Conservation (phyloP, 2,797 vertebrate species). For the Pteropus rufus region DNA sequence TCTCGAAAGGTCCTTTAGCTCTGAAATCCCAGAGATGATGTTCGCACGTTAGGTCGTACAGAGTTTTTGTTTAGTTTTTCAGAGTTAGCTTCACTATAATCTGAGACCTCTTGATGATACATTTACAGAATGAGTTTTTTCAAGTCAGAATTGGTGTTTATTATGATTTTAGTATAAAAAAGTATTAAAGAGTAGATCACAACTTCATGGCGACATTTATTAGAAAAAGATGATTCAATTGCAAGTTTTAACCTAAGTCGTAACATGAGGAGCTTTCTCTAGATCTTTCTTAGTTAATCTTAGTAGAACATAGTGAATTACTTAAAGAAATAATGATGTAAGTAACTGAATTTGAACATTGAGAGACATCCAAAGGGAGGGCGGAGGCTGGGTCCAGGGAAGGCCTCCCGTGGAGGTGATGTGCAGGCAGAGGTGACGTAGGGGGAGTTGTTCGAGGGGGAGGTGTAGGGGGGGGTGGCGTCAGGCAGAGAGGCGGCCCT, state of each 20-base stretch:
- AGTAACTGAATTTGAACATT: neutral
- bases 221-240: neutral
- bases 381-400: rapidly evolving
- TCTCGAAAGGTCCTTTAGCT: neutral
- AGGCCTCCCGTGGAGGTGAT: neutral
- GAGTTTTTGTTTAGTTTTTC: neutral
- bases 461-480: neutral
- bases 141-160: neutral
- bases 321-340: neutral
- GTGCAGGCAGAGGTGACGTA: neutral
- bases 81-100: neutral
- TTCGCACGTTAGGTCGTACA: neutral
- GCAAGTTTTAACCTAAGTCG: neutral
- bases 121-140: neutral
- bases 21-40: neutral
- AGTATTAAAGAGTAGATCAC: neutral
- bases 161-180: neutral
- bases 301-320: neutral
- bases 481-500: neutral
- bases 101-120: neutral
- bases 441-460: neutral
- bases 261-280: neutral
- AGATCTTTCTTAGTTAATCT: neutral
- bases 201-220: neutral
- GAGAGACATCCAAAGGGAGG: neutral